A percentile compares a stretch with the other conserved stretches of the same genome.
Evolutionary conservation across 2,888 invertebrate species (phyloP).

Genomic region (Drosophila emarginata): DNA sequence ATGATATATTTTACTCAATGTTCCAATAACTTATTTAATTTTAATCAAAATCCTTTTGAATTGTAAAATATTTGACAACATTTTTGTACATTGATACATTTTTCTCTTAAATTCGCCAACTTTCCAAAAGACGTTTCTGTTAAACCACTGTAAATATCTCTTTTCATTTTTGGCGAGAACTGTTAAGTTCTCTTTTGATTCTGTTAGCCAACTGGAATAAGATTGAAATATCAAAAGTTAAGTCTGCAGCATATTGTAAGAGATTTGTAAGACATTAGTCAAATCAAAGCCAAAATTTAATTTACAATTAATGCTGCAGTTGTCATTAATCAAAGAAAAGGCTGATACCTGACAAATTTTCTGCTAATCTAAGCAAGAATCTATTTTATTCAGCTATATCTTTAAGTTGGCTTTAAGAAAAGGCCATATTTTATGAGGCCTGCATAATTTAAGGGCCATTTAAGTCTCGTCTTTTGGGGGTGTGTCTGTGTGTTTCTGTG

Average conservation of each 20-base stretch:
- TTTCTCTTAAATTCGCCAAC: background rate
- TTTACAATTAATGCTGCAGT: conserved; percentile 39
- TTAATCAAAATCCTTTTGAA: background rate
- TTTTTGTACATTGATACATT: background rate
- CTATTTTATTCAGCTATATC: background rate
- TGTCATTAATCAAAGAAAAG: conserved; percentile 21
- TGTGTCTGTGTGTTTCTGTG: background rate
- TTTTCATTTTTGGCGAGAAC: background rate
- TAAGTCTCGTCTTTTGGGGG: conserved; percentile 33
- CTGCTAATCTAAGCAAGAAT: conserved; percentile 15
- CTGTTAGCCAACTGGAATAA: background rate
- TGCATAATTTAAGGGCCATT: conserved; percentile 49
- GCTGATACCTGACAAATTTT: background rate
- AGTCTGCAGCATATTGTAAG: background rate
- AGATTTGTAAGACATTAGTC: background rate
- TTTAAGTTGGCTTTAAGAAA: conserved; percentile 5
- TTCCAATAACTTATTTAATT: background rate
- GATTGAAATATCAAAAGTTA: background rate
- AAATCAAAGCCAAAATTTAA: background rate
- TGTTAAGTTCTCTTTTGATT: background rate
- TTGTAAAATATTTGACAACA: background rate
- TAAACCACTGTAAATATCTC: background rate
- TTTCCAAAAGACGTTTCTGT: background rate
- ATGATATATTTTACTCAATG: too few species aligned
- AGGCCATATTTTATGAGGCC: conserved; percentile 23